A percentile compares a stretch with the other conserved stretches of the same genome.
Conservation (phyloP, 1,140 invertebrate species). For the Leptinotarsa texana region DNA sequence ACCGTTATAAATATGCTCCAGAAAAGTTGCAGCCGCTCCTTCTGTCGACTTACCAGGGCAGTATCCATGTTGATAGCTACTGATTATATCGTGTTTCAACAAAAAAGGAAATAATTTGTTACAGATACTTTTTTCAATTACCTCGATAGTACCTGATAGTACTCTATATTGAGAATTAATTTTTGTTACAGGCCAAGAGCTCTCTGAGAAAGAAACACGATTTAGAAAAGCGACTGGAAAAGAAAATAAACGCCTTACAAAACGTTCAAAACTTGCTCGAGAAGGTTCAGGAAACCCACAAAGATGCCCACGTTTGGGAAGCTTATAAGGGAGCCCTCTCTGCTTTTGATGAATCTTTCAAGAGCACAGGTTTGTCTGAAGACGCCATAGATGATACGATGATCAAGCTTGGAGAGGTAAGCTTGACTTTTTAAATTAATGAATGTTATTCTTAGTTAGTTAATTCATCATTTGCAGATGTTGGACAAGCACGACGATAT, state of each 20-base stretch:
- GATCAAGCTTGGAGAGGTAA: constrained; percentile 54
- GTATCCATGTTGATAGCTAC: too few relatives aligned
- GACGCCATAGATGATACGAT: constrained; percentile 57
- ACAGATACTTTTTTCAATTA: too few relatives aligned
- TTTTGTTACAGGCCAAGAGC: constrained; percentile 52
- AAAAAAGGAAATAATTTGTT: too few relatives aligned
- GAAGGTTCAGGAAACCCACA: constrained; percentile 53
- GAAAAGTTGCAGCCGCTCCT: too few relatives aligned
- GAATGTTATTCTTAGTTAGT: too few relatives aligned
- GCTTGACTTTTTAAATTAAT: background rate
- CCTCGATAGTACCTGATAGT: too few relatives aligned
- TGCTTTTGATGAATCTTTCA: constrained; percentile 53
- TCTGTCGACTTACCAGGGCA: too few relatives aligned
- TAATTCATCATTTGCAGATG: constrained; percentile 39
- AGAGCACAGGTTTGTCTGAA: constrained; percentile 52
- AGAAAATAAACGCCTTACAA: constrained; percentile 52
- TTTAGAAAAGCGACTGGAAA: constrained; percentile 54
- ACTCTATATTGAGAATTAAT: background rate
- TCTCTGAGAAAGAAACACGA: constrained; percentile 55
- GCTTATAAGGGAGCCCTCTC: constrained; percentile 55
- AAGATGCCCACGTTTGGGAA: constrained; percentile 53
- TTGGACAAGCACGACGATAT: constrained; percentile 56
- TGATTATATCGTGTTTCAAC: too few relatives aligned
- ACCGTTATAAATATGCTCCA: too few relatives aligned
- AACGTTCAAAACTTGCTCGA: constrained; percentile 55